Percentiles rank a stretch among this genome's conserved stretches.
phyloP scores from a whole-genome alignment of 2,113 vertebrate genomes.

The Xenus cinereus region DNA sequence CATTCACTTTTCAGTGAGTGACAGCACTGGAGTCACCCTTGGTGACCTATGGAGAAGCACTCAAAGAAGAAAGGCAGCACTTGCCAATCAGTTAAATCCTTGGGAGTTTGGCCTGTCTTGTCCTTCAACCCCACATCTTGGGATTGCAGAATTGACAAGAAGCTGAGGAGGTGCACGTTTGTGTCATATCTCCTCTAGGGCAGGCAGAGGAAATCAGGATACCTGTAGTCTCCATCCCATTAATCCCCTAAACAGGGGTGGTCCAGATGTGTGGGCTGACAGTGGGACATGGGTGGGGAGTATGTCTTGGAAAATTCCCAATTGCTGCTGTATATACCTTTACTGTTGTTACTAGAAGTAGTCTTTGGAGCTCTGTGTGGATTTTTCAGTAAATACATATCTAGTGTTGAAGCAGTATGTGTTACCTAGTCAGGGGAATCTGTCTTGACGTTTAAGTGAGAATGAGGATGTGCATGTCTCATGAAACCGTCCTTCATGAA shows the following conservation, averaged over 20 bases:
- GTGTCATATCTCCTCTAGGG: neutral
- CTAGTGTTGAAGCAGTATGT: neutral
- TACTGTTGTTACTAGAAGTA: neutral
- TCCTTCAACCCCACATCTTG: rapidly evolving
- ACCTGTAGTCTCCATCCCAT: rapidly evolving
- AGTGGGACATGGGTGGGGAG: neutral
- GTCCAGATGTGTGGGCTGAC: neutral
- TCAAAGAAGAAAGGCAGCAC: neutral
- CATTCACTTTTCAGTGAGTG: neutral
- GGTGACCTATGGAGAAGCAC: neutral
- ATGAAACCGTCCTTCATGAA: neutral
- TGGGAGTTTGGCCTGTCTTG: neutral
- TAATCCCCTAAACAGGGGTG: neutral
- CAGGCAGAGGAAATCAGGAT: neutral
- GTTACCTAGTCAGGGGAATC: neutral
- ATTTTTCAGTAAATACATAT: neutral
- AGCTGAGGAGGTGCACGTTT: neutral
- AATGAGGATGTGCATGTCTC: neutral
- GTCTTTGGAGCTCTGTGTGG: neutral
- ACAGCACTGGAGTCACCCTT: neutral
- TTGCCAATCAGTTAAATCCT: neutral
- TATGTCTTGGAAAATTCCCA: neutral
- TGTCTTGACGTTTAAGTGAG: neutral
- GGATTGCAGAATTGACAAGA: neutral
- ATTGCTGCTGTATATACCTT: neutral